Conservation (phyloP, 2,888 invertebrate species). For the Mythimna pallens region DNA sequence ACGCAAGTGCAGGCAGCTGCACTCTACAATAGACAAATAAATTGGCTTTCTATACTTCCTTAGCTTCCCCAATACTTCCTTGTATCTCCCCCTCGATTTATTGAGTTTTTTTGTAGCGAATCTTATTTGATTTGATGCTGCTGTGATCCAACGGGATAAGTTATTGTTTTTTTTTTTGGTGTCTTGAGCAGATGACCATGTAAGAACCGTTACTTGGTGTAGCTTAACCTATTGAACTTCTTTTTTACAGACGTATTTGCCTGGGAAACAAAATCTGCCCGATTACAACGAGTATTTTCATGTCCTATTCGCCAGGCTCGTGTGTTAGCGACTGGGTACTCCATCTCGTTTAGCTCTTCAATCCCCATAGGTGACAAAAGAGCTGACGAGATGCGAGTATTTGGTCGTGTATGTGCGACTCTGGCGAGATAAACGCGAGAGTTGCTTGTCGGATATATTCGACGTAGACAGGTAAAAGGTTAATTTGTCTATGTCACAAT, state of each 20-base stretch:
- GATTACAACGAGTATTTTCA: no score
- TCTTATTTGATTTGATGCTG: conserved; percentile 50
- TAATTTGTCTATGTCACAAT: no score
- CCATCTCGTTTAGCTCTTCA: no score
- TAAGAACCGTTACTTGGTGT: conserved; percentile 37
- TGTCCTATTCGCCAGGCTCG: no score
- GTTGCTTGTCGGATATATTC: no score
- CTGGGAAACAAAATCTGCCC: neutral
- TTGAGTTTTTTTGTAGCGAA: conserved; percentile 53
- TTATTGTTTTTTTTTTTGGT: conserved; percentile 39
- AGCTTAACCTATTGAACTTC: neutral
- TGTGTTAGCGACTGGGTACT: no score
- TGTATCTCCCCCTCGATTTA: conserved; percentile 48
- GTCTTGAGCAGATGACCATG: conserved; percentile 51
- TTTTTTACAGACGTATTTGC: neutral
- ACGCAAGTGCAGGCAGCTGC: conserved; percentile 66
- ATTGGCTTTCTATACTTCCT: conserved; percentile 50
- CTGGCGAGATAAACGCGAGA: neutral
- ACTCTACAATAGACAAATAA: conserved; percentile 50
- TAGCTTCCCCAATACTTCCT: conserved; percentile 35
- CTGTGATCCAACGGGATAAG: conserved; percentile 50
- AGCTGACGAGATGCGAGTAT: no score
- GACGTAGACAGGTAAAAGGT: no score
- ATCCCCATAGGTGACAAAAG: no score
- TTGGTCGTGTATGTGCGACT: no score